Evolutionary conservation across 2,888 invertebrate species (phyloP).

Genomic region (Drosophila lacicola): DNA sequence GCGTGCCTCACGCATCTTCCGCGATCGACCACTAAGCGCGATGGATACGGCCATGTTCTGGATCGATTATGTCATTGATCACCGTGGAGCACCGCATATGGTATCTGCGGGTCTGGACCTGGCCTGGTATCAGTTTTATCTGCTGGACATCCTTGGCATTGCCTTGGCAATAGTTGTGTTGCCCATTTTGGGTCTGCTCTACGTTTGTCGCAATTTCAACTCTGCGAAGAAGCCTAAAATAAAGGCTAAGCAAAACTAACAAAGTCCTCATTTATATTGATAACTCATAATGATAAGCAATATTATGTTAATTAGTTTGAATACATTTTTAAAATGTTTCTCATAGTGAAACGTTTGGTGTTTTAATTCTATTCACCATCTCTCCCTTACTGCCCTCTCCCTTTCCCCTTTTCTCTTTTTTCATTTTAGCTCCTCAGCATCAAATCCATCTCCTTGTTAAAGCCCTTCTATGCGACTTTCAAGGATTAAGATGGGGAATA

Average conservation of each 20-base stretch:
- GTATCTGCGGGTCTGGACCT: constrained; percentile 76
- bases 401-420: too few species aligned
- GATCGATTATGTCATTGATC: constrained; percentile 83
- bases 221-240: constrained; percentile 18
- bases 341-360: too few species aligned
- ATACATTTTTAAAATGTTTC: constrained; percentile 2
- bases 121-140: constrained; percentile 82
- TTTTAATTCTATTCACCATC: too few species aligned
- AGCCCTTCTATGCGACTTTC: too few species aligned
- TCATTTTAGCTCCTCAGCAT: too few species aligned
- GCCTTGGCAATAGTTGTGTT: constrained; percentile 28
- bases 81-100: constrained; percentile 83
- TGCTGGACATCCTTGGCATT: constrained; percentile 78
- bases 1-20: constrained; percentile 76
- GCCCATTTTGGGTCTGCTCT: constrained; percentile 26
- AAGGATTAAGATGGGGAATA: too few species aligned
- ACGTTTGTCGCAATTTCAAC: constrained; percentile 22
- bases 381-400: too few species aligned
- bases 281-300: constrained; percentile 14
- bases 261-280: background rate
- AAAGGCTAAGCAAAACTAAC: constrained; percentile 29
- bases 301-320: constrained; percentile 11
- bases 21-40: constrained; percentile 78
- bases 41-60: constrained; percentile 84
- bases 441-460: too few species aligned